Percentiles rank a stretch among this genome's conserved stretches.
Conservation (phyloP, 1,140 invertebrate species). For the Cotesia typhae region DNA sequence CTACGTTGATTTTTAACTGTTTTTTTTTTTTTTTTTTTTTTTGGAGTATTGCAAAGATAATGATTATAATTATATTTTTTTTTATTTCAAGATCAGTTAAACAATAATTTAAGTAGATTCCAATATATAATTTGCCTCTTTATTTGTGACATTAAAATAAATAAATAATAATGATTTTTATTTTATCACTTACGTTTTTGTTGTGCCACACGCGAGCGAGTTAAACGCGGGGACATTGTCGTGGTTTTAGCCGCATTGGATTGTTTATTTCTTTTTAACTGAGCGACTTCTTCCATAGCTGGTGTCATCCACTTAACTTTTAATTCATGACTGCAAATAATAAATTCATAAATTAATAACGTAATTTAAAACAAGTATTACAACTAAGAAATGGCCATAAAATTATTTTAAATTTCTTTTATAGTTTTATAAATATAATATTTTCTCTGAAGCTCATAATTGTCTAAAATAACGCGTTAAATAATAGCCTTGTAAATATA, state of each 20-base stretch:
- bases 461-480: not conserved
- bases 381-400: too few species aligned
- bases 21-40: constrained; percentile 19
- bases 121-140: not conserved
- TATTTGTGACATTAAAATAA: constrained; percentile 6
- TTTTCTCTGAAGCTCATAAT: too few species aligned
- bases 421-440: too few species aligned
- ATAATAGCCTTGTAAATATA: not conserved
- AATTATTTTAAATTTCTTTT: too few species aligned
- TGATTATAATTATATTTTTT: not conserved
- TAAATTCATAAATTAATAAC: not conserved
- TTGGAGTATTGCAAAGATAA: constrained; percentile 1
- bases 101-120: constrained; percentile 15
- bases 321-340: constrained; percentile 47
- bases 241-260: constrained; percentile 17
- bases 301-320: constrained; percentile 61
- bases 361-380: constrained; percentile 10
- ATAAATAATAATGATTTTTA: not conserved
- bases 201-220: constrained; percentile 51
- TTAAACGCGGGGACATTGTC: constrained; percentile 42
- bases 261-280: constrained; percentile 48
- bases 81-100: not conserved
- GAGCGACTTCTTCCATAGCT: constrained; percentile 60
- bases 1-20: not conserved
- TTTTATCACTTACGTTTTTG: constrained; percentile 50